phyloP scores from a whole-genome alignment of 1,140 invertebrate genomes.

The Saccostrea echinata region DNA sequence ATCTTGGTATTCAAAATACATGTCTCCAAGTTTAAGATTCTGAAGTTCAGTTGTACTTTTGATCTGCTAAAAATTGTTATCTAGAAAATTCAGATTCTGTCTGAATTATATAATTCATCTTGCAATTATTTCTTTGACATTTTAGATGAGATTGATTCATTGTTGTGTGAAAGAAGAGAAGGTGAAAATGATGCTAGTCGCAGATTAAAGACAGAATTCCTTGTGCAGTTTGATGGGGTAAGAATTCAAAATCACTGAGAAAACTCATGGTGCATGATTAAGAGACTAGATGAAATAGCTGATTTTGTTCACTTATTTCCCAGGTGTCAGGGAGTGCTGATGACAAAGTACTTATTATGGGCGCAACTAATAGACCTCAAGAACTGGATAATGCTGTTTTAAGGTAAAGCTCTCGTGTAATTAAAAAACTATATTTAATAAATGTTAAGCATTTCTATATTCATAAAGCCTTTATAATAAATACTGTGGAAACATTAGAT shows the following conservation, averaged over 20 bases:
- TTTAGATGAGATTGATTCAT: constrained; percentile 95
- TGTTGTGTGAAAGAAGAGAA: constrained; percentile 93
- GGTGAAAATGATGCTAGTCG: constrained; percentile 97
- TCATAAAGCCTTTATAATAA: too few relatives aligned
- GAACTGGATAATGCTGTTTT: constrained; percentile 96
- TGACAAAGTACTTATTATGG: constrained; percentile 96
- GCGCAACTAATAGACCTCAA: constrained; percentile 95
- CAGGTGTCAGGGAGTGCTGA: constrained; percentile 82
- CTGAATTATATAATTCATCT: not conserved
- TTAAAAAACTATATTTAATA: not conserved
- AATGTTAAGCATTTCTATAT: too few relatives aligned
- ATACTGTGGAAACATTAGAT: too few relatives aligned
- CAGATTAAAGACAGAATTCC: constrained; percentile 97
- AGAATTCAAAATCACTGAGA: constrained; percentile 80
- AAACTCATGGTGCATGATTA: not conserved
- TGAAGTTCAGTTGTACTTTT: not conserved
- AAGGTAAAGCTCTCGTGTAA: constrained; percentile 71
- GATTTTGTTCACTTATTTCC: constrained; percentile 37
- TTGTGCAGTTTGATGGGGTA: constrained; percentile 94
- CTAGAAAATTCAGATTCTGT: too few relatives aligned
- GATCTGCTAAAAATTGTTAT: not conserved
- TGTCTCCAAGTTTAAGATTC: too few relatives aligned
- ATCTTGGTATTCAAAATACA: too few relatives aligned
- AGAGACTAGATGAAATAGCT: not conserved
- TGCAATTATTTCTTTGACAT: constrained; percentile 44